These are phyloP conservation scores for Trematomus loennbergii DNA, from an alignment of 2,113 vertebrate species.

Conservation along the genomic window DNA sequence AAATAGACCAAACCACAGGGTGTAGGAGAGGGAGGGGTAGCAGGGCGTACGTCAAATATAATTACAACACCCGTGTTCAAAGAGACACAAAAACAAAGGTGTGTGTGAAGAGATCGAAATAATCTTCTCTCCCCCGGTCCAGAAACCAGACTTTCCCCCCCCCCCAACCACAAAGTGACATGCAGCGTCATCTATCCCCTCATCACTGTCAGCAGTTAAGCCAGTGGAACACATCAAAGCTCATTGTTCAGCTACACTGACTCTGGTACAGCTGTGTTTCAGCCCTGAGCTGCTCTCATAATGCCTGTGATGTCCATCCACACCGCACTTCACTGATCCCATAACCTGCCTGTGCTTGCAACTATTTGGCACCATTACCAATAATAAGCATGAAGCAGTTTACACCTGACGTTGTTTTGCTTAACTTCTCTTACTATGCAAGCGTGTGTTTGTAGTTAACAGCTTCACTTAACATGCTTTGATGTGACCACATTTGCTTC, in stretches of 20 bases:
- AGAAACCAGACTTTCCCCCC: conserved; percentile 41
- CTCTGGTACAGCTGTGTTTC: conserved; percentile 9
- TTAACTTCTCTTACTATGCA: background rate
- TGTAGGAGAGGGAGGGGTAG: conserved; percentile 65
- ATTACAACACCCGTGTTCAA: conserved; percentile 59
- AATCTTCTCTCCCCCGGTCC: conserved; percentile 52
- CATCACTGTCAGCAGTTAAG: conserved; percentile 58
- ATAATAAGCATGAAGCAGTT: background rate
- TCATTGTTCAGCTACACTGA: conserved; percentile 24
- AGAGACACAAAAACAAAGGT: conserved; percentile 41
- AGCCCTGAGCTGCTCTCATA: conserved; percentile 10
- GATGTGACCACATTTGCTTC: background rate
- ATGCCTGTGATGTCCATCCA: background rate
- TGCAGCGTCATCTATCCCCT: conserved; percentile 41
- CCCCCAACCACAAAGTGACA: conserved; percentile 52
- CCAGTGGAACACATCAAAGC: conserved; percentile 54
- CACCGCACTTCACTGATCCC: background rate
- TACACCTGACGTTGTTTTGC: background rate
- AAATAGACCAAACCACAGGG: conserved; percentile 88
- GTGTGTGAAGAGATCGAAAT: conserved; percentile 59
- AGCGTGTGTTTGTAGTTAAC: background rate
- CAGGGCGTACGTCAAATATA: conserved; percentile 49
- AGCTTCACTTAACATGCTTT: background rate
- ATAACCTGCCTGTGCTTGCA: conserved; percentile 35
- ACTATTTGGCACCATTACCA: conserved; percentile 1